phyloP scores from a whole-genome alignment of 2,888 invertebrate species.

The Tyria jacobaeae region DNA sequence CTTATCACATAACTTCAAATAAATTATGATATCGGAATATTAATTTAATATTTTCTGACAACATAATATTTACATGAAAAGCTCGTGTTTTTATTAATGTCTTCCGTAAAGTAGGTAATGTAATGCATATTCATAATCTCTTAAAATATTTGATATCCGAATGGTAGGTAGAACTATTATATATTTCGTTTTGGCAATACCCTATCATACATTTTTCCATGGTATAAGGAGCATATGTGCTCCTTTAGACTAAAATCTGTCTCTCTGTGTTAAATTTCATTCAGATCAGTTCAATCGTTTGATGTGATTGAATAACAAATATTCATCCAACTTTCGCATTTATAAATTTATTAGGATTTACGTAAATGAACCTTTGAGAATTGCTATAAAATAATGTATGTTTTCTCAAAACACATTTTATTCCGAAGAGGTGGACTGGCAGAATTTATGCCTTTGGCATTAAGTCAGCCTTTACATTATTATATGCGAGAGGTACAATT shows the following conservation, averaged over 20 bases:
- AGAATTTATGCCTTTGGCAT: background rate
- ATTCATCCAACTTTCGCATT: too few relatives aligned
- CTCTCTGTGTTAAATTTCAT: too few relatives aligned
- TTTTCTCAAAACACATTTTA: background rate
- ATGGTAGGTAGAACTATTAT: too few relatives aligned
- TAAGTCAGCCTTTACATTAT: background rate
- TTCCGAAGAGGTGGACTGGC: background rate
- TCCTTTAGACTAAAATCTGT: too few relatives aligned
- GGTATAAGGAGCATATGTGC: too few relatives aligned
- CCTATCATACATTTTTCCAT: too few relatives aligned
- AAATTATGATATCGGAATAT: background rate
- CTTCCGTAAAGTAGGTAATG: background rate
- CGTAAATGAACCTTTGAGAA: background rate
- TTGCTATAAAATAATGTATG: background rate
- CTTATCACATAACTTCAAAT: slow-evolving; percentile 37
- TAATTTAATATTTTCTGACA: background rate
- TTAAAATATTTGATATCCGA: background rate
- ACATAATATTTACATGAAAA: background rate
- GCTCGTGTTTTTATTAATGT: background rate
- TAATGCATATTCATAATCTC: background rate
- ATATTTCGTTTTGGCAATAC: too few relatives aligned
- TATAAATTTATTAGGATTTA: too few relatives aligned
- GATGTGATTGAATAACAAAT: too few relatives aligned
- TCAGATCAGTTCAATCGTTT: too few relatives aligned
- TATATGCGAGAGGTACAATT: background rate